Evolutionary conservation across 2,888 invertebrate genomes (phyloP).

Genomic region (Encarsia formosa): DNA sequence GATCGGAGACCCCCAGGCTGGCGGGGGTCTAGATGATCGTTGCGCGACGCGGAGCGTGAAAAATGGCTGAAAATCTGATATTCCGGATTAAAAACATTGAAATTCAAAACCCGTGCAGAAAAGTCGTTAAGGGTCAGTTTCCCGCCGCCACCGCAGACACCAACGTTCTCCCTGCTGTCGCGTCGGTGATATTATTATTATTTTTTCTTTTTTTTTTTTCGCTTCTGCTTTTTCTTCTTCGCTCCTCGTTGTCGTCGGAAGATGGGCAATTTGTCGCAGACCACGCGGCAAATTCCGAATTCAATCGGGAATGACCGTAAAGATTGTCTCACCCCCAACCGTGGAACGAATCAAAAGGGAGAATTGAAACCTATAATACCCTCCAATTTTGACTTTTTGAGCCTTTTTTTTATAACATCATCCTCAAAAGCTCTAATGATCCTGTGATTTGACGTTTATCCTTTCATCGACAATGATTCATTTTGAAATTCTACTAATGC

Average conservation of each 20-base stretch:
- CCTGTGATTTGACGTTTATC: too few species aligned
- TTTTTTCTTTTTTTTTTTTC: slow-evolving; percentile 13
- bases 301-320: slow-evolving; percentile 36
- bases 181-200: slow-evolving; percentile 44
- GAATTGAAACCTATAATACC: slow-evolving; percentile 33
- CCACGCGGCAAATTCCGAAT: slow-evolving; percentile 47
- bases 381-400: too few species aligned
- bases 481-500: too few species aligned
- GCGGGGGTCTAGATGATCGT: slow-evolving; percentile 32
- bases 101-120: slow-evolving; percentile 51
- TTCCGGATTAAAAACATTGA: slow-evolving; percentile 53
- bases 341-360: too few species aligned
- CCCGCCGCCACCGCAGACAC: slow-evolving; percentile 35
- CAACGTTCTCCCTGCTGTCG: slow-evolving; percentile 1
- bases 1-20: slow-evolving; percentile 15
- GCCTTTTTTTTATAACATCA: too few species aligned
- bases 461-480: too few species aligned
- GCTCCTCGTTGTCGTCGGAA: neutral
- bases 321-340: too few species aligned
- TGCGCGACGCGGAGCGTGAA: slow-evolving; percentile 44
- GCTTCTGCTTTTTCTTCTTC: neutral
- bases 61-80: slow-evolving; percentile 52
- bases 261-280: slow-evolving; percentile 38
- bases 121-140: slow-evolving; percentile 54
- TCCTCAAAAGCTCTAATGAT: too few species aligned